These are phyloP conservation scores for Carassius carassius DNA, from an alignment of 2,113 vertebrate species.

Conservation along the genomic window DNA sequence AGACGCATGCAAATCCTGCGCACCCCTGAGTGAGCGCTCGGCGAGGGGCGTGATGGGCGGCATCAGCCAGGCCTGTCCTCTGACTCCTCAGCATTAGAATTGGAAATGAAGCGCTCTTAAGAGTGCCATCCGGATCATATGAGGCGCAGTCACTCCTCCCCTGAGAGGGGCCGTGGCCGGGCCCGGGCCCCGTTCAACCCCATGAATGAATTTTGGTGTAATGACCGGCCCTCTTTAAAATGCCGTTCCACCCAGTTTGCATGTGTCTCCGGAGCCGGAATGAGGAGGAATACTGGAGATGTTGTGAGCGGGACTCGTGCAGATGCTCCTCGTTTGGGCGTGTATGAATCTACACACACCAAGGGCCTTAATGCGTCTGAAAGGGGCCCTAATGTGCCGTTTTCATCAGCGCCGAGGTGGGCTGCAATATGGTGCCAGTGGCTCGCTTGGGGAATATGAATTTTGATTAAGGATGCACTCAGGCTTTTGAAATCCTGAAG, in stretches of 20 bases:
- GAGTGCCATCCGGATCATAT: slow-evolving; percentile 88
- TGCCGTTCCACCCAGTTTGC: slow-evolving; percentile 88
- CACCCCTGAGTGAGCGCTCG: too few species aligned
- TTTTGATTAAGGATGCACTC: slow-evolving; percentile 99
- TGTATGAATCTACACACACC: slow-evolving; percentile 84
- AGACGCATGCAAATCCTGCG: slow-evolving; percentile 92
- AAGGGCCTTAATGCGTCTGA: slow-evolving; percentile 92
- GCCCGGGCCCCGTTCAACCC: slow-evolving; percentile 88
- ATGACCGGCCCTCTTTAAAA: slow-evolving; percentile 90
- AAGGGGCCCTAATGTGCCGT: slow-evolving; percentile 94
- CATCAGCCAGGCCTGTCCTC: slow-evolving; percentile 82
- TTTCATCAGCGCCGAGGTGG: slow-evolving; percentile 97
- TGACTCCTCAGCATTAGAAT: slow-evolving; percentile 87
- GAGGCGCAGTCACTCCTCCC: slow-evolving; percentile 83
- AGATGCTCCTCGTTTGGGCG: slow-evolving; percentile 92
- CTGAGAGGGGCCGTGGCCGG: slow-evolving; percentile 82
- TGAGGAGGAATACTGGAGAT: slow-evolving; percentile 37
- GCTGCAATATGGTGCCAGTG: slow-evolving; percentile 96
- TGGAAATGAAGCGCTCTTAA: slow-evolving; percentile 93
- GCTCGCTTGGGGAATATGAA: slow-evolving; percentile 98
- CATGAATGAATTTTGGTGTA: slow-evolving; percentile 98
- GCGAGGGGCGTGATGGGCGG: slow-evolving; percentile 59
- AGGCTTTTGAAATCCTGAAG: slow-evolving; percentile 98
- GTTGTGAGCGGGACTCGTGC: slow-evolving; percentile 54
- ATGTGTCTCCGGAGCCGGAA: slow-evolving; percentile 83